Evolutionary conservation across 2,113 vertebrate genomes (phyloP), one percentile per base, ranked within the genome.

Genomic region (Tenebrosternarchus preto): DNA sequence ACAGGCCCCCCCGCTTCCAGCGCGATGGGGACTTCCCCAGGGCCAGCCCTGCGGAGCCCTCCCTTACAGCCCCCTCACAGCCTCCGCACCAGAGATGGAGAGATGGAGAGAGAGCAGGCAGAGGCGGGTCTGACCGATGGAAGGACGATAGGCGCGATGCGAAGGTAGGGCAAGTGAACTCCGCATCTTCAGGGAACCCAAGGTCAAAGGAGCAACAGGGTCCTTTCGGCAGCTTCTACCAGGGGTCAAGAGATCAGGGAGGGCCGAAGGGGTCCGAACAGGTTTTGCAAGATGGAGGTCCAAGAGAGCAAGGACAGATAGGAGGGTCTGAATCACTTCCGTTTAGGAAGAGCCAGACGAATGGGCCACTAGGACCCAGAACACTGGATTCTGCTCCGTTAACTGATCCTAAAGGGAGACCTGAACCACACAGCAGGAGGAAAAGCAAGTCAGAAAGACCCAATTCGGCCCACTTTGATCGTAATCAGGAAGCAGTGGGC

Each of bases 1-100:
- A 98, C 86, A 94, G 95, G 81, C 96, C 97, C 0, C 97, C 97
- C 84, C 96, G 96, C 79, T 99, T 99, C 88, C 94, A 96, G 90
- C 94, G 88, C 86, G 98, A 99, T 77, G 87, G 86, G 36, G 95
- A 96, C 63, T 94, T 93, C 85, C 92, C 93, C 39, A 96, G 94
- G 80, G 93, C 95, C 43, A 77, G 88, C 82, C 81, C 90, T 22
- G 80, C 85, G 27, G 90, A 89, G 16, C 90, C 93, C 60, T 81
- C 86, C 77, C 7, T 89, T 85, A 55, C 86, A 87, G 89, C 81
- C 67, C 89, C 84, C 76, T 88, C 80, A 82, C 90, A 81, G 85
- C 92, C 56, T 83, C 89, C 82, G 16, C 31, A 31, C 9, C 91
- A 90, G 82, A 94, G 94, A 86, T 93, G 90, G 90, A 95, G 91